Evolutionary conservation across 1,140 invertebrate species (phyloP).

Genomic region (Colletes latitarsis): DNA sequence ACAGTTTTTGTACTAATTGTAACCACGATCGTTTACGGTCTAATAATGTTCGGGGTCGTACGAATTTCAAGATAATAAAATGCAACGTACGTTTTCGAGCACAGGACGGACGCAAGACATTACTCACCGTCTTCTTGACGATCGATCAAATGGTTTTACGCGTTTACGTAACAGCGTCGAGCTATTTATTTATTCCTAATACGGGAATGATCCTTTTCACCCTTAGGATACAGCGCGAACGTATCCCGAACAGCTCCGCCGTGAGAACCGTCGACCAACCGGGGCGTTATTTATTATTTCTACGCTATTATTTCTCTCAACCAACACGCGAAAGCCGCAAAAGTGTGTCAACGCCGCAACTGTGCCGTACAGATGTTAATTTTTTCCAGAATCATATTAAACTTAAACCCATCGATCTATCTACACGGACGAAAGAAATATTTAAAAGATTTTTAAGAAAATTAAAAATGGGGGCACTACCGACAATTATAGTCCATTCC

Average conservation of each 20-base stretch:
- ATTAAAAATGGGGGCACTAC: no score
- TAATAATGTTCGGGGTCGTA: neutral
- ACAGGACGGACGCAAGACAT: constrained; percentile 17
- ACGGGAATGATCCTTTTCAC: neutral
- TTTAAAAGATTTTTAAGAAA: no score
- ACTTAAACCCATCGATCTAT: no score
- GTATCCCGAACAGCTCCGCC: neutral
- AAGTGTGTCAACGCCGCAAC: no score
- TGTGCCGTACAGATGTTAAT: no score
- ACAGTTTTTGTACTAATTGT: neutral
- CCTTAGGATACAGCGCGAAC: neutral
- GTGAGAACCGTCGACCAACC: neutral
- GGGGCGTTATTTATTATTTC: neutral
- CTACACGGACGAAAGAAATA: no score
- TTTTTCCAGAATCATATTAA: no score
- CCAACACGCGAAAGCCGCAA: no score
- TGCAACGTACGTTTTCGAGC: neutral
- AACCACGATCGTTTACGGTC: neutral
- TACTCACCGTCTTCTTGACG: constrained; percentile 42
- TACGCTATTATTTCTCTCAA: neutral
- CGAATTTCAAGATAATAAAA: neutral
- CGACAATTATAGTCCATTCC: no score
- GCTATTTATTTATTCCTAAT: constrained; percentile 16
- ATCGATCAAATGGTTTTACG: constrained; percentile 1
- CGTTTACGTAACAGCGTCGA: neutral